Base-by-base conservation (phyloP, 2,797 vertebrate genomes). In the Botia almorhae region DNA sequence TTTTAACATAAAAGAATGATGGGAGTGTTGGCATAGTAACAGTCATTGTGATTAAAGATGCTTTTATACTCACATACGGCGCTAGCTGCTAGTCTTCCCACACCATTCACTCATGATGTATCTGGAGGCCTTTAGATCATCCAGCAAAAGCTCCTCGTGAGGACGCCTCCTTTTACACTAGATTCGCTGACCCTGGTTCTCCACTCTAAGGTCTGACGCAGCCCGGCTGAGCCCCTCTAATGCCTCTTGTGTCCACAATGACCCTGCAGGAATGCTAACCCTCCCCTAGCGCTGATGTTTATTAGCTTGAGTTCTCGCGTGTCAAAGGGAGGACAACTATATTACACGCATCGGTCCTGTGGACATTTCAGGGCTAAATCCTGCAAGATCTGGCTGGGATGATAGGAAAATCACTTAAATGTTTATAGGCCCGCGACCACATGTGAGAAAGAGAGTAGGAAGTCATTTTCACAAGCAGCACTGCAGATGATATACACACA, bases 351-450 rank as follows among this genome's bases (percentile, higher is more conserved):
- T 69, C 16, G 77, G 74, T 60, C 78, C 72, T 5, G 4, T 39
- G 55, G 78, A 78, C 36, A 63, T 82, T 83, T 77, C 64, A 3
- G 46, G 63, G 68, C 12, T 12, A 70, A 72, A 73, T 76, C 72
- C 69, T 74, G 16, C 50, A 23, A 39, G 82, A 77, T 80, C 81
- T 82, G 72, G 55, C 78, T 74, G 68, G 81, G 76, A 81, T 86
- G 78, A 81, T 81, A 75, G 85, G 83, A 83, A 86, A 86, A 82
- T 85, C 82, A 69, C 53, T 82, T 83, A 81, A 82, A 80, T 33
- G 53, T 85, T 85, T 85, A 86, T 81, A 76, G 76, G 72, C 75
- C 75, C 60, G 75, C 74, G 75, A 81, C 77, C 83, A 80, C 82
- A 86, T 82, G 75, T 60, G 85, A 67, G 72, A 79, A 36, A 51